Evolutionary conservation across 2,113 vertebrate species (phyloP).

Genomic region (Seriola rivoliana): DNA sequence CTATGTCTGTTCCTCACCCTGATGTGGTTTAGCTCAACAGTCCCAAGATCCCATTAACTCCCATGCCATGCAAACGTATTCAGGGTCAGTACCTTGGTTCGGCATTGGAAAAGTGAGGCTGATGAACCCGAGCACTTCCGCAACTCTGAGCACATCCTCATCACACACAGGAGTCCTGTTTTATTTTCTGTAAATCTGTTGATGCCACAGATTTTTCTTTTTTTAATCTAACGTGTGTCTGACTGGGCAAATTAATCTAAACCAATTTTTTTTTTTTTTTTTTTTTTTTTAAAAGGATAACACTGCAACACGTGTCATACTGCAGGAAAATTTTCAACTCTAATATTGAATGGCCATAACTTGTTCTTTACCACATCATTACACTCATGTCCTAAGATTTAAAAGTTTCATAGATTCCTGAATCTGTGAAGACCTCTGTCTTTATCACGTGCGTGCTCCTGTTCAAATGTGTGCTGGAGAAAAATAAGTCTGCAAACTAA

Average conservation of each 20-base stretch:
- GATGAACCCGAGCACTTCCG: constrained; percentile 29
- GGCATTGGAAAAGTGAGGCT: constrained; percentile 34
- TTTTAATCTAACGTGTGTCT: not conserved
- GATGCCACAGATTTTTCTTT: not conserved
- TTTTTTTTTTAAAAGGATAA: constrained; percentile 16
- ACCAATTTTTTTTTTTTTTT: not conserved
- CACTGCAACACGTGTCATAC: not conserved
- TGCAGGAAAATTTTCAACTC: not conserved
- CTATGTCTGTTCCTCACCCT: constrained; percentile 43
- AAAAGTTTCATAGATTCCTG: not conserved
- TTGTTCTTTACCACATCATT: not conserved
- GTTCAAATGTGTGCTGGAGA: not conserved
- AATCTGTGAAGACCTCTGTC: not conserved
- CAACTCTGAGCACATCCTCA: not conserved
- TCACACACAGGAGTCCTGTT: not conserved
- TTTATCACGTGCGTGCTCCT: not conserved
- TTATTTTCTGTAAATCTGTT: constrained; percentile 3
- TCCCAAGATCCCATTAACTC: constrained; percentile 49
- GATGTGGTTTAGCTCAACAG: constrained; percentile 30
- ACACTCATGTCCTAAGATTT: not conserved
- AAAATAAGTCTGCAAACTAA: not conserved
- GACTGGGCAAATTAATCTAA: not conserved
- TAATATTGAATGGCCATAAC: not conserved
- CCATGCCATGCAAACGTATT: constrained; percentile 21
- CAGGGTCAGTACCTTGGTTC: constrained; percentile 59